Evolutionary conservation across 2,888 invertebrate species (phyloP), one percentile per base, ranked within the genome.

Genomic region (Noctua fimbriata): DNA sequence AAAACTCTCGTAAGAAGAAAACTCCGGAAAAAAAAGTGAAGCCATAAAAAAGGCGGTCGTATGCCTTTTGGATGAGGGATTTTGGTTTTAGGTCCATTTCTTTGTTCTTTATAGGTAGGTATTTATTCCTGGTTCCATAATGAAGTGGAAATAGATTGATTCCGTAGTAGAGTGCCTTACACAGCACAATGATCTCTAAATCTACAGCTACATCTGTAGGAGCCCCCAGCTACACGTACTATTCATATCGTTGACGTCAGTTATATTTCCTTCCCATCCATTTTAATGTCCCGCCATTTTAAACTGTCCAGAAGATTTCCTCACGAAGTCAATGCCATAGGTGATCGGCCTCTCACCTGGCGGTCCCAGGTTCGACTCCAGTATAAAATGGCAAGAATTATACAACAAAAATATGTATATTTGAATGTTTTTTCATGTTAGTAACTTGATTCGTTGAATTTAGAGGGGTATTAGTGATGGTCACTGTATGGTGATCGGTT

Each of bases 311-410:
- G 71, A 79, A 83, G 58, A 83, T 87, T 80, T 72, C 72, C 83
- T 81, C 81, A 76, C 14, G 73, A 71, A 88, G 90, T 89, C 89
- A 92, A 90, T 89, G 92, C 87, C 93, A 87, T 84, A 84, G 93
- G 93, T 92, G 90, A 91, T 84, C 88, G 91, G 76, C 91, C 92
- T 88, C 88, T 84, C 86, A 83, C 87, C 88, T 84, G 88, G 81
- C 87, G 86, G 85, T 80, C 87, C 82, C 82, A 87, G 89, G 92
- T 93, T 93, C 90, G 91, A 87, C 72, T 89, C 90, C 88, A 89
- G 91, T 90, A 90, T 92, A 92, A 92, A 89, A 71, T 79, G 73
- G 81, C 66, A 63, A 58, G 75, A 82, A 90, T 92, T 92, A 92
- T 92, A 87, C 90, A 65, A 75, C 76, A 86, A 81, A 84, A 83